phyloP scores from a whole-genome alignment of 1,140 invertebrate genomes.

The Aradophagus sp. region DNA sequence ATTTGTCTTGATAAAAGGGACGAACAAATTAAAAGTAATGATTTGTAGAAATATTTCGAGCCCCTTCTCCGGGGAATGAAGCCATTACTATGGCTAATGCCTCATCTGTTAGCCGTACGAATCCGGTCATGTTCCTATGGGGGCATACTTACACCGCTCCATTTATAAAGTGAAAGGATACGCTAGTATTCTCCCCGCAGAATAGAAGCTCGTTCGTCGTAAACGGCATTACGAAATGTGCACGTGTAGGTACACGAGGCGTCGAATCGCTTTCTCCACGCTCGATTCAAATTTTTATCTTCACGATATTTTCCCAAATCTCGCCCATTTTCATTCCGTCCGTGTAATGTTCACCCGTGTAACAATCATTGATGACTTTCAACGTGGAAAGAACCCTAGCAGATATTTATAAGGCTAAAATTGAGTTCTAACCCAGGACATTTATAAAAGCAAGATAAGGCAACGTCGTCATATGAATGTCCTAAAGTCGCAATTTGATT shows the following conservation, averaged over 20 bases:
- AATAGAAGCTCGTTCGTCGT: constrained; percentile 55
- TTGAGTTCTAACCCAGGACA: no score
- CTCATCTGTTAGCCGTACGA: constrained; percentile 71
- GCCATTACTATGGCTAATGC: constrained; percentile 72
- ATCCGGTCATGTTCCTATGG: constrained; percentile 68
- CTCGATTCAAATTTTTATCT: constrained; percentile 55
- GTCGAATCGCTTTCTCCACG: constrained; percentile 49
- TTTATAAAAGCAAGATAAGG: no score
- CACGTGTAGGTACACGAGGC: constrained; percentile 56
- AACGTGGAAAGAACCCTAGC: no score
- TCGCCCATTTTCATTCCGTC: constrained; percentile 13
- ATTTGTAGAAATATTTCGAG: constrained; percentile 75
- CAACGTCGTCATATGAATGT: no score
- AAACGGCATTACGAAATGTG: constrained; percentile 61
- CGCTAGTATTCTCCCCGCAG: constrained; percentile 59
- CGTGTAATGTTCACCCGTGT: no score
- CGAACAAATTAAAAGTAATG: constrained; percentile 76
- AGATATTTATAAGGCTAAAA: no score
- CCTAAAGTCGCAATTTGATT: no score
- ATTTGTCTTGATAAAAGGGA: constrained; percentile 73
- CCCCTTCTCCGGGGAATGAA: constrained; percentile 66
- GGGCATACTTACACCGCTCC: constrained; percentile 70
- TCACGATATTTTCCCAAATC: no score
- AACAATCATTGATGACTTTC: no score
- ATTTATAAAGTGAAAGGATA: constrained; percentile 72